A percentile compares a stretch with the other conserved stretches of the same genome.
Conservation (phyloP, 2,113 vertebrate genomes). For the Ictalurus furcatus region DNA sequence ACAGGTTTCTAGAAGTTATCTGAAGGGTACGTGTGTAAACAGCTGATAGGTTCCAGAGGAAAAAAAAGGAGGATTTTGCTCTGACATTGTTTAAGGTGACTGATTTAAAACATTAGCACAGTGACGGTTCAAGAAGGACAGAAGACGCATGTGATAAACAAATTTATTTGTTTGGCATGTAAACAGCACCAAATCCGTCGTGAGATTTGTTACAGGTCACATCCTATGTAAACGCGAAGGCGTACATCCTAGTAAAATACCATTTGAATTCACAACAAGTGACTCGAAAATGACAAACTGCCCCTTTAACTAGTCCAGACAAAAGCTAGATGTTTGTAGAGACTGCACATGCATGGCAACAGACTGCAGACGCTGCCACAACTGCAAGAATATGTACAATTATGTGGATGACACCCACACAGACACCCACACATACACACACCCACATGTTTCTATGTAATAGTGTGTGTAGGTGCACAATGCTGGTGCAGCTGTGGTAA, state of each 20-base stretch:
- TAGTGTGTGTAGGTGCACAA: constrained; percentile 2
- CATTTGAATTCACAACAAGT: neutral
- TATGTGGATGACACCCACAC: neutral
- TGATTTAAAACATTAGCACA: neutral
- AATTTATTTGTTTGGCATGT: neutral
- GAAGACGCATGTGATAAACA: neutral
- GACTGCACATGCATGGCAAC: neutral
- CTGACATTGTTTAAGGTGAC: neutral
- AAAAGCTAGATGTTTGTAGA: neutral
- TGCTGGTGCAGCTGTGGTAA: constrained; percentile 17
- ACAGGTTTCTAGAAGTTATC: neutral
- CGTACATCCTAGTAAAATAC: neutral
- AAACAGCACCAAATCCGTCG: neutral
- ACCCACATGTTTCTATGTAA: neutral
- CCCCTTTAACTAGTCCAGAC: neutral
- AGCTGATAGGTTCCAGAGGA: neutral
- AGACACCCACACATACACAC: neutral
- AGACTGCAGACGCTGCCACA: neutral
- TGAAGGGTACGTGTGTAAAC: neutral
- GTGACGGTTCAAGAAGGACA: neutral
- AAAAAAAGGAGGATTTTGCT: neutral
- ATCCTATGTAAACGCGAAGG: neutral
- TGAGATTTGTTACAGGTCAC: neutral
- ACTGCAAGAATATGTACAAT: neutral
- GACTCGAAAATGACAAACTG: neutral